Conservation (phyloP, 2,888 invertebrate species). For the Abrostola triplasia region DNA sequence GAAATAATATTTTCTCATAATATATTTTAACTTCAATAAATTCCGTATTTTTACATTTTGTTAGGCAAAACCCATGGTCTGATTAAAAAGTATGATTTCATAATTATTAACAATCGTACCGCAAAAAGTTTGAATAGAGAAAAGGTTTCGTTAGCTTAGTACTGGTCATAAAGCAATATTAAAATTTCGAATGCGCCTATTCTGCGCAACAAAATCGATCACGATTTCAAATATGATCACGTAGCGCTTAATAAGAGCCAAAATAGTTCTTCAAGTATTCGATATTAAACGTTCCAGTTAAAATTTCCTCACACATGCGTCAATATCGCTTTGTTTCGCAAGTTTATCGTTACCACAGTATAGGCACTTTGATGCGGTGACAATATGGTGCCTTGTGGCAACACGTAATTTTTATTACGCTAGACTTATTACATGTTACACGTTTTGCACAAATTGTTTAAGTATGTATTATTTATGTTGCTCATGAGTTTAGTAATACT, state of each 20-base stretch:
- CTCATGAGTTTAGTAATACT: neutral
- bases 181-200: constrained; percentile 49
- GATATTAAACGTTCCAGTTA: constrained; percentile 44
- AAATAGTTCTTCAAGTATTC: constrained; percentile 54
- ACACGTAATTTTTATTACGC: constrained; percentile 29
- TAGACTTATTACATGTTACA: constrained; percentile 22
- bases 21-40: constrained; percentile 21
- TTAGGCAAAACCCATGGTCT: constrained; percentile 7
- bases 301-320: constrained; percentile 52
- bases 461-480: constrained; percentile 18
- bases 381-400: constrained; percentile 32
- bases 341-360: constrained; percentile 37
- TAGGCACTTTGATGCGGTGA: constrained; percentile 44
- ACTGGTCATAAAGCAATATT: constrained; percentile 49
- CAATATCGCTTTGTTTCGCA: constrained; percentile 44
- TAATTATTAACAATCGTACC: constrained; percentile 20
- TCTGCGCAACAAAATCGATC: constrained; percentile 60
- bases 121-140: constrained; percentile 21
- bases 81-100: constrained; percentile 18
- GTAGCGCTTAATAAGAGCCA: constrained; percentile 51
- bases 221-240: constrained; percentile 60
- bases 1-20: constrained; percentile 14
- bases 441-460: constrained; percentile 16
- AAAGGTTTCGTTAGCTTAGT: constrained; percentile 46
- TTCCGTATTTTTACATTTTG: constrained; percentile 17